phyloP scores from a whole-genome alignment of 35 echinoderm and acorn worm genomes.

The Heliocidaris erythrogramma region DNA sequence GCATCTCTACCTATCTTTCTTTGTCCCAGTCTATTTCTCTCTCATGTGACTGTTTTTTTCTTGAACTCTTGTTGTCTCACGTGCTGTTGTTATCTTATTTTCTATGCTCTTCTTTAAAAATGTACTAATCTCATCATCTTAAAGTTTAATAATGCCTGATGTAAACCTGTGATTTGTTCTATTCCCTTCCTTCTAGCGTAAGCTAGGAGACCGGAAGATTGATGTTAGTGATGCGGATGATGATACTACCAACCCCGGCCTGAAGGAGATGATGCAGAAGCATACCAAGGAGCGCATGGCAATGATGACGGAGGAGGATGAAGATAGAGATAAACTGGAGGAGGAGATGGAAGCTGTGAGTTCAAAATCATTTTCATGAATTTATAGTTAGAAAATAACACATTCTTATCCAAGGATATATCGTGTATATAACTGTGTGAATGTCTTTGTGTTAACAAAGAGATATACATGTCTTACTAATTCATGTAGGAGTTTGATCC shows the following conservation, averaged over 20 bases:
- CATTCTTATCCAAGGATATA: too few species aligned
- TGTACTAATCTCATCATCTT: too few species aligned
- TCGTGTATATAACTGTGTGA: too few species aligned
- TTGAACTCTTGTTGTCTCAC: too few species aligned
- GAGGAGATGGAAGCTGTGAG: conserved; percentile 85
- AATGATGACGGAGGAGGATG: conserved; percentile 42
- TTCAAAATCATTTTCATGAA: not conserved
- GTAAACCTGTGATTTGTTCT: not conserved
- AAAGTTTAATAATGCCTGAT: not conserved
- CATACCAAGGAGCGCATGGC: conserved; percentile 74
- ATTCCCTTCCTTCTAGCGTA: conserved; percentile 57
- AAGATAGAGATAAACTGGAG: conserved; percentile 54
- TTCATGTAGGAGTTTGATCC: too few species aligned
- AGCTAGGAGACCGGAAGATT: conserved; percentile 57
- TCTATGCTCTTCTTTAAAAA: too few species aligned
- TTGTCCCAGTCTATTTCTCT: too few species aligned
- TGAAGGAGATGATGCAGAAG: conserved; percentile 87
- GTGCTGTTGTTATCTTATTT: too few species aligned
- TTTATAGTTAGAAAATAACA: not conserved
- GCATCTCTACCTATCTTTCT: too few species aligned
- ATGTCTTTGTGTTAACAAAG: too few species aligned
- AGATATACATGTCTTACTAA: too few species aligned
- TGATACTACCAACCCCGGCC: conserved; percentile 37
- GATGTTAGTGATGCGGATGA: conserved; percentile 78
- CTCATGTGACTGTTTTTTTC: too few species aligned